phyloP scores from a whole-genome alignment of 2,888 invertebrate species.

The Cepaea hortensis region DNA sequence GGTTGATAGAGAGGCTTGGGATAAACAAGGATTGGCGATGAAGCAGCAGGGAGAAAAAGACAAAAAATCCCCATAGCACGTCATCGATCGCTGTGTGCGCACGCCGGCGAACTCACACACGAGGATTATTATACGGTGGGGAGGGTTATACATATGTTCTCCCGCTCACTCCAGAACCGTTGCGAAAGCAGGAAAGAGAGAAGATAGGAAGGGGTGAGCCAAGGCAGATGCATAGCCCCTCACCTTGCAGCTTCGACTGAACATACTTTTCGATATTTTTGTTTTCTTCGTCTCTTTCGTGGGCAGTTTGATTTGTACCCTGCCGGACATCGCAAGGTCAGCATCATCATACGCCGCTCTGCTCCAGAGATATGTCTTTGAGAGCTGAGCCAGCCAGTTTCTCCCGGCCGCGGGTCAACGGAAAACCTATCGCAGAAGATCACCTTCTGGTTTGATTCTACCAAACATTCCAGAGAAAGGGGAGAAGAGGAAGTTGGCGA shows the following conservation, averaged over 20 bases:
- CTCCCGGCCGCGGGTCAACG: background rate
- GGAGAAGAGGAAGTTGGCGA: no score
- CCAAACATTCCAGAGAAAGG: background rate
- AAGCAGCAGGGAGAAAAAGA: background rate
- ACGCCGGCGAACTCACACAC: background rate
- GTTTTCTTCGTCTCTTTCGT: slow-evolving; percentile 34
- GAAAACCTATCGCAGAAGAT: background rate
- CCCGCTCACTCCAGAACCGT: slow-evolving; percentile 16
- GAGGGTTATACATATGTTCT: slow-evolving; percentile 6
- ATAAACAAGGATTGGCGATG: background rate
- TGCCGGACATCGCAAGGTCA: background rate
- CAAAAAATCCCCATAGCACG: background rate
- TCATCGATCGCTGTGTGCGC: slow-evolving; percentile 27
- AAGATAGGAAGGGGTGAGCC: slow-evolving; percentile 10
- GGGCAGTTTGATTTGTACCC: background rate
- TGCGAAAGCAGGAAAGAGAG: slow-evolving; percentile 20
- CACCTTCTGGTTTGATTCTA: slow-evolving; percentile 14
- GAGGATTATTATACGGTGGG: background rate
- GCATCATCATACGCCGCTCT: background rate
- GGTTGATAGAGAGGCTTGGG: background rate
- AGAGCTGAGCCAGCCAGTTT: background rate
- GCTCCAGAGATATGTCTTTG: slow-evolving; percentile 6
- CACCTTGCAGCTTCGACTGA: slow-evolving; percentile 34
- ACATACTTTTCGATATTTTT: slow-evolving; percentile 29
- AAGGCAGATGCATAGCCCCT: slow-evolving; percentile 19